Conservation (phyloP, 2,797 vertebrate genomes). For the Muscicapa comitata region DNA sequence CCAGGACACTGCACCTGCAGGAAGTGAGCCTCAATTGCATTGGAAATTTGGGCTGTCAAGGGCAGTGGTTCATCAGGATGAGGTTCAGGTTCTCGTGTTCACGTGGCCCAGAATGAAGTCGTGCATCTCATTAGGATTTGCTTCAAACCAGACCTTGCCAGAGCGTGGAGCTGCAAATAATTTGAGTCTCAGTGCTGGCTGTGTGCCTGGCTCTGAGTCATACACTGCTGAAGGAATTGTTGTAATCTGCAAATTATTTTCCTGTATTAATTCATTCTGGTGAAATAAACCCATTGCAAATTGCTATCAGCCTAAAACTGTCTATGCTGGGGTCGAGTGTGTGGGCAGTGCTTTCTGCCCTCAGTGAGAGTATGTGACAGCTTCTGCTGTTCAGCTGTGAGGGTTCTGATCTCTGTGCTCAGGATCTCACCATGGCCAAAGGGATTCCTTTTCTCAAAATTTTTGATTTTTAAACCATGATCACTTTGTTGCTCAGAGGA, state of each 20-base stretch:
- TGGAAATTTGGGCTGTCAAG: neutral
- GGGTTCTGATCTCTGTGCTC: neutral
- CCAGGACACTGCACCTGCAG: neutral
- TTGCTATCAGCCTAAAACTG: neutral
- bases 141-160: neutral
- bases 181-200: conserved; percentile 6
- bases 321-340: neutral
- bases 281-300: neutral
- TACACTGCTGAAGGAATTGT: neutral
- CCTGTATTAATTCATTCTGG: conserved; percentile 15
- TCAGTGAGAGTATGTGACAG: fast-evolving
- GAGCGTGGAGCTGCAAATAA: neutral
- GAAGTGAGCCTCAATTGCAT: neutral
- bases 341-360: neutral
- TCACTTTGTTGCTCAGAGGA: neutral
- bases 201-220: conserved; percentile 12
- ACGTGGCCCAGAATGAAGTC: neutral
- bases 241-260: conserved; percentile 29
- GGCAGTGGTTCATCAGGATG: neutral
- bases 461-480: neutral
- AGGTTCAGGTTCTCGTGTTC: neutral
- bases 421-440: fast-evolving
- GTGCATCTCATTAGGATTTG: neutral
- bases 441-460: neutral
- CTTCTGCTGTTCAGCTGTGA: neutral